Evolutionary conservation across 2,797 vertebrate genomes (phyloP), one percentile per base, ranked within the genome.

Genomic region (Rousettus madagascariensis): DNA sequence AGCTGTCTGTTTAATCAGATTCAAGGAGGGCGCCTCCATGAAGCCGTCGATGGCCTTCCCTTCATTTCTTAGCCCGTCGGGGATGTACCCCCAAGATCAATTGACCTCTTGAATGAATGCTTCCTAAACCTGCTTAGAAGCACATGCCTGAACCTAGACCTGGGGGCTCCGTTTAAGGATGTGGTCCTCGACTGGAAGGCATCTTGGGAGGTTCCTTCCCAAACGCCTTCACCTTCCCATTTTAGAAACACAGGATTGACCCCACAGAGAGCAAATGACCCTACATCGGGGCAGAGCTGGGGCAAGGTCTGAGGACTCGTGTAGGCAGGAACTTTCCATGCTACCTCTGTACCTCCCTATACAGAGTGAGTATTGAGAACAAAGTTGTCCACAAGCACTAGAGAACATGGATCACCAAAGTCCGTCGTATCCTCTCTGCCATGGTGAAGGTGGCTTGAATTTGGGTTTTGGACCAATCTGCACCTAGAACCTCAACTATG

Each of bases 71-170:
- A 69, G 65, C 13, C 53, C 59, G 28, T 16, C 8, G 10, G 28
- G 2, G 11, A 1, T 4, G 11, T 41, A 26, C 63, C 1, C 11
- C 0, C 26, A 12, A 0, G 36, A 30, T 28, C 36, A 53, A 69
- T 6, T 17, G 24, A 69, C 7, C 33, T 75, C 36, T 53, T 15
- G 49, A 69, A 69, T 13, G 10, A 55, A 69, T 22, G 16, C 8
- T 71, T 17, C 68, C 24, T 22, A 30, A 43, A 9, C 36, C 36
- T n/a, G 19, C 10, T 57, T 57, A 57, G 83, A 86, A n/a, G 26
- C 36, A 71, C 51, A 71, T 10, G 65, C 49, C 36, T 8, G 2
- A 22, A 28, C 38, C 4, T 6, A 41, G 26, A 20, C 36, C 33
- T 22, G 16, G 12, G 49, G 51, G 6, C 33, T 55, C 26, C 36